These are phyloP conservation scores for Lophotis ruficrista DNA, from an alignment of 2,113 vertebrate genomes.

Conservation along the genomic window DNA sequence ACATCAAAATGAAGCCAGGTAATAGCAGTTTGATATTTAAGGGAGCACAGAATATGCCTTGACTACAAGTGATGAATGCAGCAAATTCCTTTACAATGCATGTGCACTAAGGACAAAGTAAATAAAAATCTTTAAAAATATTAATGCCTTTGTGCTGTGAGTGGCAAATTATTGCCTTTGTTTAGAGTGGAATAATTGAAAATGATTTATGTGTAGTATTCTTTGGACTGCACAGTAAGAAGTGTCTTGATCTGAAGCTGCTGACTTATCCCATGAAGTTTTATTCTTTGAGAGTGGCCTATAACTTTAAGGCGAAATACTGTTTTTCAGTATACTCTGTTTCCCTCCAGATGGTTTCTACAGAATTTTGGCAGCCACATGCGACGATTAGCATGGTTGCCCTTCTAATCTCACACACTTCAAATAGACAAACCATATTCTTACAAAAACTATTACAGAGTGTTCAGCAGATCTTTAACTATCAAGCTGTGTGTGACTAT, in stretches of 20 bases:
- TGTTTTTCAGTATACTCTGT: neutral
- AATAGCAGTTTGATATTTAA: neutral
- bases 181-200: neutral
- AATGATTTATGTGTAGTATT: neutral
- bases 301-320: constrained; percentile 1
- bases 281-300: neutral
- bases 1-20: neutral
- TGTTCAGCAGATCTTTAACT: constrained; percentile 12
- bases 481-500: neutral
- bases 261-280: neutral
- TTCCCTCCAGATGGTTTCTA: constrained; percentile 28
- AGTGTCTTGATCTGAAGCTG: neutral
- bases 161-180: neutral
- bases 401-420: neutral
- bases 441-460: neutral
- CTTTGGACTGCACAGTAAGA: neutral
- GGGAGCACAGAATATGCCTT: neutral
- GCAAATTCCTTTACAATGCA: neutral
- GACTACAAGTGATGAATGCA: neutral
- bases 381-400: neutral
- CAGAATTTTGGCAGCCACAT: neutral
- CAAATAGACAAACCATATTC: neutral
- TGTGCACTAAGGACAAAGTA: neutral
- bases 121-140: neutral
- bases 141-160: neutral